Evolutionary conservation across 2,797 vertebrate genomes (phyloP).

Genomic region (Myotis myotis): DNA sequence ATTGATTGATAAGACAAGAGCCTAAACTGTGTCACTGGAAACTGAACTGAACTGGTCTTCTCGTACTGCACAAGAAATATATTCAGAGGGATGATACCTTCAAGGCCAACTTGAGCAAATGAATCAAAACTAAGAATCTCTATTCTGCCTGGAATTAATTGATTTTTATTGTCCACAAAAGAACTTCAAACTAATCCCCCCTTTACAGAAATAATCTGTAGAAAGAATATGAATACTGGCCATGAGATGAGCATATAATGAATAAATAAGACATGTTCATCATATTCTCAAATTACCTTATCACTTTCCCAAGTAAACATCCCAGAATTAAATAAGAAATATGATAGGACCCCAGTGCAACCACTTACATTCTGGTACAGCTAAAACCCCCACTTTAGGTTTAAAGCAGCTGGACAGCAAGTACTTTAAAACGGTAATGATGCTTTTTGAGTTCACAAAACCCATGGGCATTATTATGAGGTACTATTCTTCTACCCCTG

Average conservation of each 20-base stretch:
- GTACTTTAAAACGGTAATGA: neutral
- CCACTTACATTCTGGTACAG: neutral
- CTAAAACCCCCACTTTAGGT: neutral
- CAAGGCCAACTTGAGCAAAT: slow-evolving; percentile 47
- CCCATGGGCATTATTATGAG: neutral
- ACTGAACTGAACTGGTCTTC: slow-evolving; percentile 35
- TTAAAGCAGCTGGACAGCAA: neutral
- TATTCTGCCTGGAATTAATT: slow-evolving; percentile 44
- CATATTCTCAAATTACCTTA: neutral
- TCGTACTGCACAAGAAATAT: neutral
- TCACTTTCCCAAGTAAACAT: neutral
- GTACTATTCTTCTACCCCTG: neutral
- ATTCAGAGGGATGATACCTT: slow-evolving; percentile 33
- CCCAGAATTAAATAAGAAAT: slow-evolving; percentile 31
- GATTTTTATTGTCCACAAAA: slow-evolving; percentile 47
- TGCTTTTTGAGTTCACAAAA: neutral
- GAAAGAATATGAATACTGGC: slow-evolving; percentile 31
- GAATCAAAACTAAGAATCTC: neutral
- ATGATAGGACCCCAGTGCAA: neutral
- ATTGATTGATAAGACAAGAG: slow-evolving; percentile 71
- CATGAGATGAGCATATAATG: neutral
- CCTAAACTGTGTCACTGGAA: slow-evolving; percentile 47
- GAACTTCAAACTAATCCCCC: slow-evolving; percentile 55
- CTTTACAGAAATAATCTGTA: slow-evolving; percentile 63
- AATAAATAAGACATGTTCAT: slow-evolving; percentile 39